Percentiles rank a stretch among this genome's conserved stretches.
Evolutionary conservation across 2,888 invertebrate species (phyloP).

Genomic region (Physocephala rufipes): DNA sequence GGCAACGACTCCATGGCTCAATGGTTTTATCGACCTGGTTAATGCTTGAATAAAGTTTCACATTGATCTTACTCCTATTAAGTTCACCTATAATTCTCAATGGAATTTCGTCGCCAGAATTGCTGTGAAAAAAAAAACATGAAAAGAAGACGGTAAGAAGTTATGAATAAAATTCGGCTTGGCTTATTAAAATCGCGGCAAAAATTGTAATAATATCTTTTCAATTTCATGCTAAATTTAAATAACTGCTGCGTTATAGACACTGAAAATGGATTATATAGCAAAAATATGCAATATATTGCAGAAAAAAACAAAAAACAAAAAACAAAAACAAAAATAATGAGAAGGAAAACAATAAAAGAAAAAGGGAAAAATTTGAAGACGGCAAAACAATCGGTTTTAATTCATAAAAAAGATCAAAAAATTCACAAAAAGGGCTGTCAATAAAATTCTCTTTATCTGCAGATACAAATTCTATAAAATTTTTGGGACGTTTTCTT

Average conservation of each 20-base stretch:
- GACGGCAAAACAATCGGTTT: no score
- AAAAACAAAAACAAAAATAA: background rate
- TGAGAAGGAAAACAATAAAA: background rate
- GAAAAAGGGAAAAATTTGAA: no score
- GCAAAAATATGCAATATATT: conserved; percentile 7
- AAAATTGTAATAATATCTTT: conserved; percentile 21
- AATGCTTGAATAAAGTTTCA: background rate
- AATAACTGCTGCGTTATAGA: background rate
- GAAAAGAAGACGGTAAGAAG: no score
- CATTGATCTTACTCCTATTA: background rate
- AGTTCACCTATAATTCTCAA: background rate
- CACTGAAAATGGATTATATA: background rate
- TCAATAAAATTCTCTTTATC: conserved; percentile 12
- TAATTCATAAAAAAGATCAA: conserved; percentile 4
- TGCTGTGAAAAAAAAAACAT: no score
- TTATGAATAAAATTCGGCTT: background rate
- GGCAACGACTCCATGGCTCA: no score
- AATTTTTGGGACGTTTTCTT: conserved; percentile 8
- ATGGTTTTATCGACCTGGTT: background rate
- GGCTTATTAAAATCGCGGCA: background rate
- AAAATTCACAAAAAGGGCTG: conserved; percentile 20
- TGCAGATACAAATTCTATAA: background rate
- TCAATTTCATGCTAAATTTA: conserved; percentile 36
- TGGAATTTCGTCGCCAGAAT: conserved; percentile 17
- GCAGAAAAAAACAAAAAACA: background rate